These are phyloP conservation scores for Temnothorax ravouxi DNA, from an alignment of 2,888 invertebrate genomes.

Conservation along the genomic window DNA sequence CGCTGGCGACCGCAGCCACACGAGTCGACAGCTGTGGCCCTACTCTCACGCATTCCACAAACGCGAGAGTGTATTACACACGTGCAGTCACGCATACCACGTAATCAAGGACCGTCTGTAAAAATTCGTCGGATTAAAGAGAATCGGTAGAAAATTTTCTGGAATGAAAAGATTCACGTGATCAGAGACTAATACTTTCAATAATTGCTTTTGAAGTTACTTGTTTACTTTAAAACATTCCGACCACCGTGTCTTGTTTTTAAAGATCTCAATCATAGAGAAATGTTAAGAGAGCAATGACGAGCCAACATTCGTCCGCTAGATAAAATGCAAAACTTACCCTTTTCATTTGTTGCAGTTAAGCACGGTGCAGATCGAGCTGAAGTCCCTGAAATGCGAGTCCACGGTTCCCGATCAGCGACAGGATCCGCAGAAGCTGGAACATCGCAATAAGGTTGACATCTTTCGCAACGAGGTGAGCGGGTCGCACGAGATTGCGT, in stretches of 20 bases:
- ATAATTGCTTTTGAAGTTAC: background rate
- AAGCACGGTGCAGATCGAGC: constrained; percentile 83
- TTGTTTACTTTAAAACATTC: background rate
- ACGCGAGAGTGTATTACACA: constrained; percentile 9
- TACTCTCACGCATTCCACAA: constrained; percentile 52
- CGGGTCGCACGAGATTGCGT: constrained; percentile 70
- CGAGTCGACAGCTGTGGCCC: constrained; percentile 48
- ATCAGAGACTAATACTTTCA: background rate
- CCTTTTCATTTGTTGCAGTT: constrained; percentile 77
- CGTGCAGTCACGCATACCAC: constrained; percentile 19
- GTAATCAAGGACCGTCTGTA: constrained; percentile 21
- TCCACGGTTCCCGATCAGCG: constrained; percentile 54
- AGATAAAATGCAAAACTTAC: background rate
- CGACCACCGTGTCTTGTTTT: background rate
- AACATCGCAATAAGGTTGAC: constrained; percentile 62
- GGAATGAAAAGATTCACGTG: background rate
- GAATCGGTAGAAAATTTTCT: constrained; percentile 23
- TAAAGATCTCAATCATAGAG: background rate
- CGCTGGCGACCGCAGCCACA: constrained; percentile 36
- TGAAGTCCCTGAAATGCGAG: constrained; percentile 82
- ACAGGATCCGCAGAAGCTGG: constrained; percentile 63
- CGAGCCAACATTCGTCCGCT: background rate
- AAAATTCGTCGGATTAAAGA: constrained; percentile 33
- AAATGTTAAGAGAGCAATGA: background rate
- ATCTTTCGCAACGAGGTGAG: constrained; percentile 31